Evolutionary conservation across 2,113 vertebrate species (phyloP), one percentile per base, ranked within the genome.

Genomic region (Talpa occidentalis): DNA sequence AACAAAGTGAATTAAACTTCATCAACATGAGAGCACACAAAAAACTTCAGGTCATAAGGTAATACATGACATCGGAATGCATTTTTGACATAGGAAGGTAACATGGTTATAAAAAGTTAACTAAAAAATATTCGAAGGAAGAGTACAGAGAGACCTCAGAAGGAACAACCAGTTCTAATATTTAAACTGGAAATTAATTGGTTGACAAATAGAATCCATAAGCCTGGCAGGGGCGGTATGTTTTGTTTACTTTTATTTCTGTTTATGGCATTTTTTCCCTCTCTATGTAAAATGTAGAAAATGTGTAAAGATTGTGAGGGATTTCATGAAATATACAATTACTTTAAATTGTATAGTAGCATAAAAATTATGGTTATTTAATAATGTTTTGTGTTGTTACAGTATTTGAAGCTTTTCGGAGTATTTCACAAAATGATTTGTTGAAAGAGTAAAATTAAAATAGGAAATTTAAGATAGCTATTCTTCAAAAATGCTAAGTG

Each of bases 21-120:
- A 8, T 49, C 2, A 28, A n/a, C 1, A 66, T 14, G 1, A 6
- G 1, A 9, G 8, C 0, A 44, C 0, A 26, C 1, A 85, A 62
- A 88, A 54, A 37, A 1, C 6, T 35, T 73, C 32, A 37, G 14
- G 6, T 82, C 40, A 1, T 0, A 35, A 80, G 56, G 5, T 44
- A 64, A 74, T 56, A 6, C 0, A 62, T 82, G 19, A 62, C 1
- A 42, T 37, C 49, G 24, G 14, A 47, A 42, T 72, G 14, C 37
- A 54, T 28, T 56, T 91, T 85, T 54, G 6, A 76, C 1, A n/a
- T 1, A 67, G 7, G 22, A 40, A 73, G 69, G 67, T 17, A 64
- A 56, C 14, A 6, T 54, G 7, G 73, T 54, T 9, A 49, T 56
- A 37, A 80, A 62, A 66, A 83, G 14, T 79, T 10, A 9, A 30